Evolutionary conservation across 53 echinoderm and acorn worm genomes (phyloP).

Genomic region (Arbacia lixula): DNA sequence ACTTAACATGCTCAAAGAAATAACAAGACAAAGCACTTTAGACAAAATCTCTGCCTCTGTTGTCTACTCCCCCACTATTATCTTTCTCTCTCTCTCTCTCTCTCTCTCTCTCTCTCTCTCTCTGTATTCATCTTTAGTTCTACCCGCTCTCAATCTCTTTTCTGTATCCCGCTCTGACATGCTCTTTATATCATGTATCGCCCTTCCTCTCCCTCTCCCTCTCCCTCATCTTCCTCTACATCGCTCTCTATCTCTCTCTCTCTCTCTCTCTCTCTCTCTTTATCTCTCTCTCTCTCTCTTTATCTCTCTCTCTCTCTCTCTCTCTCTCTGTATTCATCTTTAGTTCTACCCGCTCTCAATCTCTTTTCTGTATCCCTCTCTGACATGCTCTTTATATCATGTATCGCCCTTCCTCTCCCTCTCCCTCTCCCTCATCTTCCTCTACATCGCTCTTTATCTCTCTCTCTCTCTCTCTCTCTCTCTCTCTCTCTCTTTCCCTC

Average conservation of each 20-base stretch:
- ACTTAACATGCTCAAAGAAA: no score
- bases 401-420: not conserved
- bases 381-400: not conserved
- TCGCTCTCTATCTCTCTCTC: not conserved
- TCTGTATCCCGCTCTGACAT: not conserved
- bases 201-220: not conserved
- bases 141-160: not conserved
- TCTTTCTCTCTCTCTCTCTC: not conserved
- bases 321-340: not conserved
- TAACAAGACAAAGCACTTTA: no score
- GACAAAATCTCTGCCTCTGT: no score
- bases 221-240: not conserved
- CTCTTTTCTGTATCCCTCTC: not conserved
- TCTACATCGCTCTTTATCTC: not conserved
- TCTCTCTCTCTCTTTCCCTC: not conserved
- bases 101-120: not conserved
- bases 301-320: not conserved
- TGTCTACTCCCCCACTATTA: not conserved
- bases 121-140: not conserved
- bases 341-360: not conserved
- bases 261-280: not conserved
- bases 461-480: slow-evolving; percentile 1
- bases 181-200: not conserved
- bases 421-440: not conserved
- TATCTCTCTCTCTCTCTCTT: not conserved